phyloP scores from a whole-genome alignment of 2,797 vertebrate genomes.

The Characodon lateralis region DNA sequence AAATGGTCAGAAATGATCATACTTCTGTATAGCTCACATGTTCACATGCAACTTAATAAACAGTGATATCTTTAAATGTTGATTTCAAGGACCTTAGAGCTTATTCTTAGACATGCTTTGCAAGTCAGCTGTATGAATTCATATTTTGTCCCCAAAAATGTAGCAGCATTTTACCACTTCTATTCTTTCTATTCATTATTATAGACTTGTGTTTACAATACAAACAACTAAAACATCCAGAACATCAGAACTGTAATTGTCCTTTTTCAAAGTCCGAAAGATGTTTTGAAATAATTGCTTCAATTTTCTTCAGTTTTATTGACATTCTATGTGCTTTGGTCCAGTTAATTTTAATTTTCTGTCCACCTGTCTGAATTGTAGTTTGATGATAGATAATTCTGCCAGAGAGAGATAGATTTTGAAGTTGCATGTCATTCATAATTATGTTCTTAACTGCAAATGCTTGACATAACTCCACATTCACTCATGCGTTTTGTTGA shows the following conservation, averaged over 20 bases:
- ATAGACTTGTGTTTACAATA: neutral
- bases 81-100: conserved; percentile 9
- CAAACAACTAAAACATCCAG: neutral
- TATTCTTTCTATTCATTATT: neutral
- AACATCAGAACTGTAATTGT: conserved; percentile 4
- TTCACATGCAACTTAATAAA: conserved; percentile 38
- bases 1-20: conserved; percentile 13
- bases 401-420: neutral
- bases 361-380: conserved; percentile 5
- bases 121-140: conserved; percentile 27
- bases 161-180: conserved; percentile 21
- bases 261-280: neutral
- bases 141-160: conserved; percentile 4
- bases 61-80: conserved; percentile 6
- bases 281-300: conserved; percentile 21
- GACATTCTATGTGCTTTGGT: conserved; percentile 28
- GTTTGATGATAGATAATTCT: conserved; percentile 14
- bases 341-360: conserved; percentile 6
- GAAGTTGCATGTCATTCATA: conserved; percentile 29
- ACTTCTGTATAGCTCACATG: conserved; percentile 36
- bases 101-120: conserved; percentile 13
- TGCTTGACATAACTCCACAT: conserved; percentile 23
- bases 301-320: conserved; percentile 51
- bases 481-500: conserved; percentile 49
- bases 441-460: conserved; percentile 35